Conservation (phyloP, 1,140 invertebrate species). For the Drosophila ananassae region DNA sequence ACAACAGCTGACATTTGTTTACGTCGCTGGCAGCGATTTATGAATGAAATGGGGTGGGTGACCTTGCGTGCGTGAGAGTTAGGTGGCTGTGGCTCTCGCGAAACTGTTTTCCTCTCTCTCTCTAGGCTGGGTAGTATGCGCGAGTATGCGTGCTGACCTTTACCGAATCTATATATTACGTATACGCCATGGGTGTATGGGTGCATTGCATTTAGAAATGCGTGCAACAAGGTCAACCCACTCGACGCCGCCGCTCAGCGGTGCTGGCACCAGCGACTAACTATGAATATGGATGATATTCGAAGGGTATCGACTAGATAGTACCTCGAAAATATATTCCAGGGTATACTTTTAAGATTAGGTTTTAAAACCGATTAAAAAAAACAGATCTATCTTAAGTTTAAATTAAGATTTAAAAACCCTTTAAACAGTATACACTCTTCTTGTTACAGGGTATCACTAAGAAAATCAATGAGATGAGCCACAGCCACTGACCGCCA, state of each 20-base stretch:
- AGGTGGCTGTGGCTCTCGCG: constrained; percentile 5
- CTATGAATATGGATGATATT: neutral
- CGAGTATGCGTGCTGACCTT: constrained; percentile 73
- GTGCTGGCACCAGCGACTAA: constrained; percentile 29
- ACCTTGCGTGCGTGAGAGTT: constrained; percentile 51
- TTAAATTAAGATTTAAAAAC: neutral
- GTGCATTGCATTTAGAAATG: constrained; percentile 74
- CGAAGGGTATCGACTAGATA: neutral
- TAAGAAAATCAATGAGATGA: constrained; percentile 28
- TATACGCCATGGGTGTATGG: constrained; percentile 54
- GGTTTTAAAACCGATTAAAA: no score
- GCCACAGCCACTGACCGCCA: neutral
- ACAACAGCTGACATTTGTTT: constrained; percentile 77
- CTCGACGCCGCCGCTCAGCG: constrained; percentile 43
- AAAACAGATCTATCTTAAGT: no score
- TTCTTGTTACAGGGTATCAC: constrained; percentile 5
- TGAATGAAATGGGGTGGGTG: constrained; percentile 61
- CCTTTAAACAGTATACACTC: neutral
- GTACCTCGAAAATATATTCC: neutral
- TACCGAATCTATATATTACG: constrained; percentile 77
- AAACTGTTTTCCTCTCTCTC: constrained; percentile 3
- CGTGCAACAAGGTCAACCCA: constrained; percentile 71
- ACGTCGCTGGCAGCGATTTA: constrained; percentile 60
- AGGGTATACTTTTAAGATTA: neutral
- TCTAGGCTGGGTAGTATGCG: constrained; percentile 6